These are phyloP conservation scores for Bombus superbus DNA, from an alignment of 1,140 invertebrate genomes.

Conservation along the genomic window DNA sequence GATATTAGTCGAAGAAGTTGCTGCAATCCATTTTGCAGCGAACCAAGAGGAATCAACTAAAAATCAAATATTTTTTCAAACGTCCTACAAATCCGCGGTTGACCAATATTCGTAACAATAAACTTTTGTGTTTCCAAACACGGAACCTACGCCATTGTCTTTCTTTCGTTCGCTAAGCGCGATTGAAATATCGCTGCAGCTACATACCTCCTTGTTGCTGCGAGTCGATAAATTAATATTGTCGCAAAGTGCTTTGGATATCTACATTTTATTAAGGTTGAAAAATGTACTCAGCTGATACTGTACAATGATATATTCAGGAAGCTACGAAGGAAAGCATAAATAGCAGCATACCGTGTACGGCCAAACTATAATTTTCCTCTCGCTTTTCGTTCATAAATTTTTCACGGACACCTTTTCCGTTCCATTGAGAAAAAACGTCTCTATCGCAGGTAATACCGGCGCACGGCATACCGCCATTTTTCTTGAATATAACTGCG, in stretches of 20 bases:
- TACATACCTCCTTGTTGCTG: no score
- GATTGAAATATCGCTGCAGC: no score
- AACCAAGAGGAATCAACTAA: no score
- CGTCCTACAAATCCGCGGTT: no score
- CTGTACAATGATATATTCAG: neutral
- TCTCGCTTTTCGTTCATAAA: neutral
- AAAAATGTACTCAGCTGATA: neutral
- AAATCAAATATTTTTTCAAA: no score
- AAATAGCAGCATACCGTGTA: neutral
- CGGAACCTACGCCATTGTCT: no score
- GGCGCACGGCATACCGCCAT: neutral
- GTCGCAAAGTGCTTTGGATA: neutral
- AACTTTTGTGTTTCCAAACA: no score
- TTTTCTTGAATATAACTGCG: neutral
- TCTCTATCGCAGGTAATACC: constrained; percentile 27
- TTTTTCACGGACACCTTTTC: neutral
- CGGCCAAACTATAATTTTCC: neutral
- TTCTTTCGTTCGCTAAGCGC: no score
- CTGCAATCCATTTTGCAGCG: no score
- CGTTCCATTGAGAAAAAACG: constrained; percentile 2
- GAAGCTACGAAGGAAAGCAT: neutral
- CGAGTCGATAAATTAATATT: no score
- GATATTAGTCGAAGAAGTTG: no score
- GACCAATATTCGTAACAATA: no score
- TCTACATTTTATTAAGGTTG: neutral